These are phyloP conservation scores for Erethizon dorsatum DNA, from an alignment of 2,797 vertebrate species.

Conservation along the genomic window DNA sequence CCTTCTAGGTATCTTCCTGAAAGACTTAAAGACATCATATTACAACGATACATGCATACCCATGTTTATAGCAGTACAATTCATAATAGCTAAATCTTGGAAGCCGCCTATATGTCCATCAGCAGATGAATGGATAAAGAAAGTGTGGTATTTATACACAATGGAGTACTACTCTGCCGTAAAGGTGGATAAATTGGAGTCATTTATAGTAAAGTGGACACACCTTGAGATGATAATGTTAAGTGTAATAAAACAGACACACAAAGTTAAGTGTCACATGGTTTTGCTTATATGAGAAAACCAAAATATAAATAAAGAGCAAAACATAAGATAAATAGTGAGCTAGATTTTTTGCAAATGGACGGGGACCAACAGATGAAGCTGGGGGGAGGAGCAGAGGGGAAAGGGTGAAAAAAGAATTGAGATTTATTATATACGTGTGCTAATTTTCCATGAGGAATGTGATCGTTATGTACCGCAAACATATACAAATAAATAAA, in stretches of 20 bases:
- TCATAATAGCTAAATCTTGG: background rate
- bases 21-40: background rate
- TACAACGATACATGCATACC: background rate
- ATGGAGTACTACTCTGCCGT: background rate
- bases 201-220: background rate
- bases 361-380: background rate
- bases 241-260: background rate
- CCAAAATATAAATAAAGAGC: background rate
- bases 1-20: background rate
- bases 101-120: background rate
- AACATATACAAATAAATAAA: background rate
- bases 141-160: background rate
- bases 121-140: background rate
- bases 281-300: background rate
- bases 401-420: background rate
- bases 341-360: background rate
- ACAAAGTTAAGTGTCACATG: background rate
- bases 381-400: background rate
- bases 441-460: background rate
- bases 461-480: background rate
- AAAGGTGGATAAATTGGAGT: background rate
- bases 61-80: background rate
- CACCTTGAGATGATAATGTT: background rate
- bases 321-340: background rate
- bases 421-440: background rate